Conservation (phyloP, 2,888 invertebrate species). For the Thelaira solivaga region DNA sequence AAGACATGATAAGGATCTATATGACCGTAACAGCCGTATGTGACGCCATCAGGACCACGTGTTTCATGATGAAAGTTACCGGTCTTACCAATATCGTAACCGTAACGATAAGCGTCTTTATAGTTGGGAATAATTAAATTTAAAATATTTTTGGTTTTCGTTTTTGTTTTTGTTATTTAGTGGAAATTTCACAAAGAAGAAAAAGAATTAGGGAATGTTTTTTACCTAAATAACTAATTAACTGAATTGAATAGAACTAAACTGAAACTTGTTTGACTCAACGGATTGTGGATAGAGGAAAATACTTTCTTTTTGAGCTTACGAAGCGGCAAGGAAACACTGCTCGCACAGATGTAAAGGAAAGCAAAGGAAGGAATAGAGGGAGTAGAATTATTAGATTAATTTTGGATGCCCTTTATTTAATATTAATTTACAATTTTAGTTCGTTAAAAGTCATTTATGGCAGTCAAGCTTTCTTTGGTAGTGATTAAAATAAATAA, state of each 20-base stretch:
- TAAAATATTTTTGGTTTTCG: too few relatives aligned
- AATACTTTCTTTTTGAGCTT: background rate
- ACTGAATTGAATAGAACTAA: background rate
- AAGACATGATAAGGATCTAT: conserved; percentile 83
- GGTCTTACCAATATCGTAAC: conserved; percentile 86
- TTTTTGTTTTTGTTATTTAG: conserved; percentile 14
- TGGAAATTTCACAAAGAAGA: background rate
- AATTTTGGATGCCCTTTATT: too few relatives aligned
- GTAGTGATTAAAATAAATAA: background rate
- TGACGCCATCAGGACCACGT: conserved; percentile 85
- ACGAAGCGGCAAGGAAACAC: conserved; percentile 43
- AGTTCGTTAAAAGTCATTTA: conserved; percentile 4
- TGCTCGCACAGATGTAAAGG: conserved; percentile 52
- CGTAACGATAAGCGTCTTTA: conserved; percentile 85
- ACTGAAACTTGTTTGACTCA: conserved; percentile 5
- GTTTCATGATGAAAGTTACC: conserved; percentile 89
- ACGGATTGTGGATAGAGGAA: background rate
- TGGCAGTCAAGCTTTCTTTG: background rate
- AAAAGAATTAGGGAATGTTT: too few relatives aligned
- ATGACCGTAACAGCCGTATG: conserved; percentile 89
- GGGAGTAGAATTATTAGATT: background rate
- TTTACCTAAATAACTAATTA: conserved; percentile 1
- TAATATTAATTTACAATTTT: background rate
- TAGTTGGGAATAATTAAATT: conserved; percentile 31
- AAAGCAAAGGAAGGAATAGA: conserved; percentile 34